Base-by-base conservation (phyloP, 2,888 invertebrate species). In the Flexamia atlantica region DNA sequence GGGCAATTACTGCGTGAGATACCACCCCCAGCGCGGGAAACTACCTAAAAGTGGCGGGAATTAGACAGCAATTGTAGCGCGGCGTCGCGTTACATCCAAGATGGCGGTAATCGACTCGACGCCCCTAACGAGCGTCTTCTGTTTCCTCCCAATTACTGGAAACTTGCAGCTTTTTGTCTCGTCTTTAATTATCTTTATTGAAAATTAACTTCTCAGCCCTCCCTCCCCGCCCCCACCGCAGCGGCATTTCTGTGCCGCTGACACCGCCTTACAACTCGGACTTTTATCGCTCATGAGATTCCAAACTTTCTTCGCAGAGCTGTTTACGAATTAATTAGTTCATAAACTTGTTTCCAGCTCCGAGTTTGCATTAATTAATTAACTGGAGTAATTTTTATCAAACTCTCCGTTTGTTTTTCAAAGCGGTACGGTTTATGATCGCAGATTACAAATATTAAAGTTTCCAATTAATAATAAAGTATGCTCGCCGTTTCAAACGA, bases 31-130 rank as follows among this genome's bases (percentile, higher is more conserved):
- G n/a, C 40, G 20, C 40, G 46, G 23, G 40, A 50, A 76, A 76
- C 76, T 46, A 76, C 76, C 76, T 23, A 76, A 76, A 76, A 76
- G 76, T 76, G 76, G 76, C 76, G 76, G 46, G 76, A 76, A 76
- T 76, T 76, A 76, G 50, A 50, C 42, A 28, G 76, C 76, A 76
- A 76, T 76, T 50, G 76, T 76, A 40, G 76, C 76, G 76, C 76
- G 76, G 76, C 76, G 76, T 76, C 76, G 76, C 76, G 50, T 76
- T 76, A 76, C 76, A 76, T 46, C 76, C 76, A 76, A 76, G 76
- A 76, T 76, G 76, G 76, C 76, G 76, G 76, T 46, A 46, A 76
- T 76, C 76, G 76, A 76, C 76, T 3, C 50, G 40, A 17, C 40
- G 30, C 42, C 42, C 36, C 36, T 76, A 76, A 76, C 76, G 76